Evolutionary conservation across 2,797 vertebrate species (phyloP), one percentile per base, ranked within the genome.

Genomic region (Hippoglossus hippoglossus): DNA sequence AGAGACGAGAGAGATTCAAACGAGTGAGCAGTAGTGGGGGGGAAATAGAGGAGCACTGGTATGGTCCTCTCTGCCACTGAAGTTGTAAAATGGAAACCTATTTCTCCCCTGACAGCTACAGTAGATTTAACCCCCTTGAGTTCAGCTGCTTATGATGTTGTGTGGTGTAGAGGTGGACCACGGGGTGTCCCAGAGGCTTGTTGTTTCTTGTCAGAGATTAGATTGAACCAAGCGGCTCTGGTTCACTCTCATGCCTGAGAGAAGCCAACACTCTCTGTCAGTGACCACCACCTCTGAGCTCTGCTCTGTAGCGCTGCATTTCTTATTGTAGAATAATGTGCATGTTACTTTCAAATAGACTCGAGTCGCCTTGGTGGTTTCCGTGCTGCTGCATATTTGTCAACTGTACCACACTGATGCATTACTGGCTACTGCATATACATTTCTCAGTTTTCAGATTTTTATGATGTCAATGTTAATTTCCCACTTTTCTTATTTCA

Each of bases 151-250:
- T 89, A 90, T 93, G 90, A 92, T 94, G 91, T 92, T 93, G 89
- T 77, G 73, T 36, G 44, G 87, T 47, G 74, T 70, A 75, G 85
- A 90, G 85, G 76, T 81, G 84, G 86, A 62, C 85, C 55, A 65
- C 67, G 56, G 90, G 77, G 71, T 58, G 83, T 93, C 93, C 93
- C 93, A 79, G 64, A 92, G 92, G 92, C 86, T 93, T 82, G 87
- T 91, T 91, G 92, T 93, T 94, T 91, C 91, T 90, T 94, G 94
- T 94, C 91, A 89, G 91, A 93, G 93, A 95, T 95, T 94, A 94
- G 91, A 95, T 94, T 94, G 93, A 94, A 94, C 93, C 87, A 82
- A 81, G 89, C 77, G 79, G 85, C 86, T 80, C 56, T 82, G 84
- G 88, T 92, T 93, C 88, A 87, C 62, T 82, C 83, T 83, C 77